These are phyloP conservation scores for Probaryconus sp. DNA, from an alignment of 1,140 invertebrate genomes.

Conservation along the genomic window DNA sequence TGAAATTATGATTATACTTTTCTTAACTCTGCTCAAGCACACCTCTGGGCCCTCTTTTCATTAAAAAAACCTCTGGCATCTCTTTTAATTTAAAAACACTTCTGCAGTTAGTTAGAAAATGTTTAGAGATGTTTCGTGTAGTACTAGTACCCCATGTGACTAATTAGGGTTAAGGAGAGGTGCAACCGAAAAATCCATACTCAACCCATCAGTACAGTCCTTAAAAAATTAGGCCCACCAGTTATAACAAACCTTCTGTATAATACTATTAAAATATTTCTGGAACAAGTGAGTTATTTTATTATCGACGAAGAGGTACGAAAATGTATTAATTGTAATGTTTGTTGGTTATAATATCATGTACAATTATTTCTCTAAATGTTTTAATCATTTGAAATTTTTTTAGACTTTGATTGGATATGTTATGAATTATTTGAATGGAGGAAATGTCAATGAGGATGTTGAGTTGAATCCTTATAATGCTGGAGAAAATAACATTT, in stretches of 20 bases:
- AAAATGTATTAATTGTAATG: constrained; percentile 80
- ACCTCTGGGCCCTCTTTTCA: too few species aligned
- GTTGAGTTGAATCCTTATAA: constrained; percentile 87
- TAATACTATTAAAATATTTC: constrained; percentile 95
- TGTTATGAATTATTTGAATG: constrained; percentile 82
- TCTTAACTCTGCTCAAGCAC: too few species aligned
- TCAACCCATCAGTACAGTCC: constrained; percentile 84
- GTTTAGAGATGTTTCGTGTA: too few species aligned
- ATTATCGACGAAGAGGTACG: constrained; percentile 95
- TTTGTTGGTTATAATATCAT: too few species aligned
- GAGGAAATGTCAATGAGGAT: constrained; percentile 84
- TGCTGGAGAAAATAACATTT: constrained; percentile 93
- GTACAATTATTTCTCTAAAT: constrained; percentile 1
- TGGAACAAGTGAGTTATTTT: constrained; percentile 95
- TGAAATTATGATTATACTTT: too few species aligned
- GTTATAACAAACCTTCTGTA: constrained; percentile 97
- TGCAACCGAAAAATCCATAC: too few species aligned
- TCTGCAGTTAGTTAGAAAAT: too few species aligned
- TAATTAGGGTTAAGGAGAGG: too few species aligned
- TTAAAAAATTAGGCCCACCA: constrained; percentile 95
- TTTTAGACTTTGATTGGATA: constrained; percentile 75
- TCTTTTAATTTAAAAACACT: too few species aligned
- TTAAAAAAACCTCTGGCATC: too few species aligned
- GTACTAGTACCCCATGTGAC: too few species aligned
- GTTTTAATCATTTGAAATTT: background rate